These are phyloP conservation scores for Heliconius erato DNA, from an alignment of 2,888 invertebrate species.

Conservation along the genomic window DNA sequence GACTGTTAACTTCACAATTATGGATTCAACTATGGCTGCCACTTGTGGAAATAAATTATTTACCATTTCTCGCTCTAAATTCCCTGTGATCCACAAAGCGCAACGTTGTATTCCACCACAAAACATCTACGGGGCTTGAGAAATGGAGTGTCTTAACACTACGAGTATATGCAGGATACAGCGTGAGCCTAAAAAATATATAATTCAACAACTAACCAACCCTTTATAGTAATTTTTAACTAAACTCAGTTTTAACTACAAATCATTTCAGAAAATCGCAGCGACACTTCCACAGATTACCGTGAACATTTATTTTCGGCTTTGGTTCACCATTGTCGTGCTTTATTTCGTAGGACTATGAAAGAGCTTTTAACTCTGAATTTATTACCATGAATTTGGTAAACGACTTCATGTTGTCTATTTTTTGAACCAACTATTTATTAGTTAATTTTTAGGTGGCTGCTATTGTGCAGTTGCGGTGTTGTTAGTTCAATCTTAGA, in stretches of 20 bases:
- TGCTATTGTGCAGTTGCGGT: too few relatives aligned
- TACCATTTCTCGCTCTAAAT: too few relatives aligned
- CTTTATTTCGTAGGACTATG: constrained; percentile 24
- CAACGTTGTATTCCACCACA: too few relatives aligned
- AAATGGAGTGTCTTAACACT: too few relatives aligned
- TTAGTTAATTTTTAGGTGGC: too few relatives aligned
- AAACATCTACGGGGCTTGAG: too few relatives aligned
- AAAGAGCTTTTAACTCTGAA: constrained; percentile 15
- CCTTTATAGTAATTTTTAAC: not conserved
- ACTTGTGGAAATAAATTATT: too few relatives aligned
- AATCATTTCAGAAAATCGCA: constrained; percentile 9
- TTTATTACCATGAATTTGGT: not conserved
- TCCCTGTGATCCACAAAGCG: too few relatives aligned
- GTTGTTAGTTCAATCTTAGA: too few relatives aligned
- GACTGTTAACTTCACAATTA: too few relatives aligned
- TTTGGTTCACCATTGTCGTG: constrained; percentile 24
- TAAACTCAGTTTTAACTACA: constrained; percentile 5
- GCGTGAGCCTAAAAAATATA: not conserved
- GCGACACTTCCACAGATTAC: constrained; percentile 8
- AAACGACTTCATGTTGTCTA: not conserved
- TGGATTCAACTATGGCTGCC: too few relatives aligned
- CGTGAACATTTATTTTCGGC: constrained; percentile 25
- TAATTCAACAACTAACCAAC: not conserved
- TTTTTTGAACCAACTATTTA: not conserved
- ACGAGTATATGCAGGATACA: too few relatives aligned